Evolutionary conservation across 2,113 vertebrate genomes (phyloP).

Genomic region (Bungarus multicinctus): DNA sequence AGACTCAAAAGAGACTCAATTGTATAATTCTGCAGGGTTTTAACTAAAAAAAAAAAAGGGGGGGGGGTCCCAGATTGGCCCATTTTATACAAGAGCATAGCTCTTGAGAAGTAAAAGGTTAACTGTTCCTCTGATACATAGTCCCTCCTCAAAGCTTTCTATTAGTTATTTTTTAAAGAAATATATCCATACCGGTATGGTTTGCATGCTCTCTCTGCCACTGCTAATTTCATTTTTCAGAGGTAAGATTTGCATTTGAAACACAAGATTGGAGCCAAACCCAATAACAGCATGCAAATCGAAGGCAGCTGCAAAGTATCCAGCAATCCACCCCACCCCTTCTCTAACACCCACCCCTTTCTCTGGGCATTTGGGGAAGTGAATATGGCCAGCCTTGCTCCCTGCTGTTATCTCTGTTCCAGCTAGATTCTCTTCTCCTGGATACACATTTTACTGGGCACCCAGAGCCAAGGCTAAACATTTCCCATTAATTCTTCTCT

Average conservation of each 20-base stretch:
- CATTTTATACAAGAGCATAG: neutral
- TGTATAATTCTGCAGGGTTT: neutral
- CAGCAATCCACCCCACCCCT: neutral
- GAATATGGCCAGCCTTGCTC: neutral
- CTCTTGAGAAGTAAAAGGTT: neutral
- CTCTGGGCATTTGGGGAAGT: neutral
- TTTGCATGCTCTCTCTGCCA: neutral
- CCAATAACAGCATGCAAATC: neutral
- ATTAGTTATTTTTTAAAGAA: neutral
- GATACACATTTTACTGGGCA: neutral
- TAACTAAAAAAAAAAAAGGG: neutral
- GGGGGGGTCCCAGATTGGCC: neutral
- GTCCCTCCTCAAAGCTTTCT: neutral
- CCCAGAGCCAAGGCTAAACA: neutral
- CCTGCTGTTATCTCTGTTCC: neutral
- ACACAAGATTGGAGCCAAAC: neutral
- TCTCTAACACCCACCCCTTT: too few species aligned
- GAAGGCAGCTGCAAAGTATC: neutral
- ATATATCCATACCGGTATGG: neutral
- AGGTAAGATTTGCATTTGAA: neutral
- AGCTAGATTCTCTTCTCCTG: neutral
- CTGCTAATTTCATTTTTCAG: neutral
- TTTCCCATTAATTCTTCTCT: neutral
- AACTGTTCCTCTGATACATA: neutral
- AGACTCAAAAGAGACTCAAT: neutral